phyloP scores from a whole-genome alignment of 2,888 invertebrate species.

The Troides helena region DNA sequence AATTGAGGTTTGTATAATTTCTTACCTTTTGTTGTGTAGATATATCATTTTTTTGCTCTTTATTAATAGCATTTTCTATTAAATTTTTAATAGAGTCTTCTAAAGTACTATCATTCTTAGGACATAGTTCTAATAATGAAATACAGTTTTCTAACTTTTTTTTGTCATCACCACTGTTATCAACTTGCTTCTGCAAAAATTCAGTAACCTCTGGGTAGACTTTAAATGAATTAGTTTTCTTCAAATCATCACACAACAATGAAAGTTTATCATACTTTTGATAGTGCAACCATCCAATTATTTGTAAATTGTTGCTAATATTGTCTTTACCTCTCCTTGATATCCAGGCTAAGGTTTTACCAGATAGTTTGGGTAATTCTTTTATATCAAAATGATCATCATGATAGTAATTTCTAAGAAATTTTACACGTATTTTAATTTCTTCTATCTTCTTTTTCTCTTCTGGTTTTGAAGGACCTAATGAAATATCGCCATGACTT shows the following conservation, averaged over 20 bases:
- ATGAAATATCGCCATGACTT: constrained; percentile 41
- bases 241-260: constrained; percentile 46
- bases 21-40: constrained; percentile 75
- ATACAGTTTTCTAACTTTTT: constrained; percentile 47
- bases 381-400: constrained; percentile 95
- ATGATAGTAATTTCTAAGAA: constrained; percentile 88
- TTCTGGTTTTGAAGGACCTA: constrained; percentile 36
- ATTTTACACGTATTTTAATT: constrained; percentile 88
- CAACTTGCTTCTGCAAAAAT: constrained; percentile 48
- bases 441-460: constrained; percentile 75
- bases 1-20: not conserved
- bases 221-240: constrained; percentile 48
- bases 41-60: constrained; percentile 80
- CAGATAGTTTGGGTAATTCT: constrained; percentile 85
- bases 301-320: constrained; percentile 77
- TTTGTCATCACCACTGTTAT: constrained; percentile 44
- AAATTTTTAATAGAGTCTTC: constrained; percentile 70
- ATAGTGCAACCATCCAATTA: constrained; percentile 84
- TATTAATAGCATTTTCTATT: constrained; percentile 78
- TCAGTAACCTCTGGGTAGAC: constrained; percentile 56
- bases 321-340: constrained; percentile 72
- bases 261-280: constrained; percentile 82
- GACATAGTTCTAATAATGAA: constrained; percentile 43
- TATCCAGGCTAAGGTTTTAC: constrained; percentile 89
- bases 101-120: constrained; percentile 49